Conservation (phyloP, 2,113 vertebrate species). For the Mobula hypostoma region DNA sequence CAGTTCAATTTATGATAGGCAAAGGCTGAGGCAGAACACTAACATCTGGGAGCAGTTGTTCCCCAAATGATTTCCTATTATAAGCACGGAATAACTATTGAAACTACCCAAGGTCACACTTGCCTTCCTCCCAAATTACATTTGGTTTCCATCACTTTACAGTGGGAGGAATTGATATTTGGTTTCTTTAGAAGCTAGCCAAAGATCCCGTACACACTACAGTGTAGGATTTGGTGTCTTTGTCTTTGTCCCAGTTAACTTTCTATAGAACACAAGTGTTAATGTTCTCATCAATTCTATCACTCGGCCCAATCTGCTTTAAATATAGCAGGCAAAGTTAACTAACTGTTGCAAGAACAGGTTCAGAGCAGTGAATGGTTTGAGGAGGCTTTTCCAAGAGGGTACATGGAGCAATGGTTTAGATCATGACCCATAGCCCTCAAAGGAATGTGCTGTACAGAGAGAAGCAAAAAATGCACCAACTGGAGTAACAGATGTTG, state of each 20-base stretch:
- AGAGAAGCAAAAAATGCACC: no score
- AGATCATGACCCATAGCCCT: not conserved
- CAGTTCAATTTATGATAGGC: slow-evolving; percentile 1
- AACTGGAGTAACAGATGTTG: not conserved
- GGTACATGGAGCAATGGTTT: not conserved
- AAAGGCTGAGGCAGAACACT: not conserved
- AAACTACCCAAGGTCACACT: not conserved
- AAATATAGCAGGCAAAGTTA: not conserved
- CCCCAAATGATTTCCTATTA: not conserved
- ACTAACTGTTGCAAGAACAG: no score
- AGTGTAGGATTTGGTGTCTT: not conserved
- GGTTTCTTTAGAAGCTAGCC: not conserved
- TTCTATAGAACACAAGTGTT: not conserved
- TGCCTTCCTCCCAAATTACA: slow-evolving; percentile 9
- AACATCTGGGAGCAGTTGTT: slow-evolving; percentile 1
- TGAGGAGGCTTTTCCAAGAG: not conserved
- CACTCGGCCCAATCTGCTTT: not conserved
- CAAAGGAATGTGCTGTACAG: not conserved
- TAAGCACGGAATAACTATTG: not conserved
- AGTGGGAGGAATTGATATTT: not conserved
- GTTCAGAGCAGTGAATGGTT: not conserved
- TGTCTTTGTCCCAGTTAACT: not conserved
- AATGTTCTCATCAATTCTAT: not conserved
- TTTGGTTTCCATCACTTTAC: slow-evolving; percentile 7
- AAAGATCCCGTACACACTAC: not conserved